phyloP scores from a whole-genome alignment of 2,113 vertebrate genomes.

The Herpetotheres cachinnans region DNA sequence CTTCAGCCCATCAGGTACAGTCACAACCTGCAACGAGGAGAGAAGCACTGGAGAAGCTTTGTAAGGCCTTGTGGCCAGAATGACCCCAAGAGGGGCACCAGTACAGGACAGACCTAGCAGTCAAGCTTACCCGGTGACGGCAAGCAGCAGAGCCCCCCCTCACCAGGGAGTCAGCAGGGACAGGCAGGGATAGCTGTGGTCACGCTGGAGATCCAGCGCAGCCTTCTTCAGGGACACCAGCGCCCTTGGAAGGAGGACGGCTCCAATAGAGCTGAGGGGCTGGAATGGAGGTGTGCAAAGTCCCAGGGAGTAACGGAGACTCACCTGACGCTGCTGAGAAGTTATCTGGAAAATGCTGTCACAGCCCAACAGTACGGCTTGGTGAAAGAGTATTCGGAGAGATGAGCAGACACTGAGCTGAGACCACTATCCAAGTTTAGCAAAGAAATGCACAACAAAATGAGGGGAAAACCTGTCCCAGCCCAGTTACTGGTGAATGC shows the following conservation, averaged over 20 bases:
- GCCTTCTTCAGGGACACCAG: neutral
- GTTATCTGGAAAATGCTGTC: neutral
- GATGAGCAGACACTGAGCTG: neutral
- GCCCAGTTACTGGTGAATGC: too few species aligned
- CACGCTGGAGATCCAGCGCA: neutral
- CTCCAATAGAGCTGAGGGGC: neutral
- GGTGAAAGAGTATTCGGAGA: neutral
- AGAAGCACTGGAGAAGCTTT: neutral
- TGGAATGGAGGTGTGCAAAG: neutral
- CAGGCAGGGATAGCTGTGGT: neutral
- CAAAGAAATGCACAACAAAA: neutral
- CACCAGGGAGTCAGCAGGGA: too few species aligned
- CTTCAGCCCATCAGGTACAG: neutral
- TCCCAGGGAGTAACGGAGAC: neutral
- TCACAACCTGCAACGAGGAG: neutral
- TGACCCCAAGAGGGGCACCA: fast-evolving
- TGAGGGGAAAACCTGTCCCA: neutral
- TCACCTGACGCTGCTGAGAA: neutral
- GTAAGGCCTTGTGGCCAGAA: neutral
- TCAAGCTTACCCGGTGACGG: neutral
- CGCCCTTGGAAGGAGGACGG: neutral
- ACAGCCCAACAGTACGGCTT: neutral
- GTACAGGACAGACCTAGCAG: neutral
- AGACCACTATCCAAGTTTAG: neutral
- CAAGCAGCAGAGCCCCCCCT: neutral